These are phyloP conservation scores for Ranitomeya imitator DNA, from an alignment of 2,113 vertebrate species.

Conservation along the genomic window DNA sequence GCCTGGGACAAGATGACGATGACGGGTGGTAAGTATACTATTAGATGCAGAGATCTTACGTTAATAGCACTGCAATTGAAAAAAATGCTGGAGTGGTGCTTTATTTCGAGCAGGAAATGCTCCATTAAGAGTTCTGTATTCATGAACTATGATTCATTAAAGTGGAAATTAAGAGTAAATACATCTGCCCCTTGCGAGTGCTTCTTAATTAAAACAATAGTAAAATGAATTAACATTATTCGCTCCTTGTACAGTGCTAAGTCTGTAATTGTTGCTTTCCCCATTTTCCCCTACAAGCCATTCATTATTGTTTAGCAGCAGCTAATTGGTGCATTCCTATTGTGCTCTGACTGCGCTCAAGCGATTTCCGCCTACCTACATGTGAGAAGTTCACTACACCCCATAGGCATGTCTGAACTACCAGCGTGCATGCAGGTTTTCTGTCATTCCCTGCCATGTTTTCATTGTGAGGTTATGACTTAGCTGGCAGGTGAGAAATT, in stretches of 20 bases:
- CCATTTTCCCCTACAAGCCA: neutral
- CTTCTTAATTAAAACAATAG: neutral
- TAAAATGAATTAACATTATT: neutral
- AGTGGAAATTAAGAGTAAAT: neutral
- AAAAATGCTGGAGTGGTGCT: too few relatives aligned
- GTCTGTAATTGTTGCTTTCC: neutral
- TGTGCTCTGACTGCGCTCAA: neutral
- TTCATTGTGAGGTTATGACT: slow-evolving; percentile 15
- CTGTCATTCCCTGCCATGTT: neutral
- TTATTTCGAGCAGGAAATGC: neutral
- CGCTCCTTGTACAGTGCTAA: neutral
- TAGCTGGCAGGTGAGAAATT: slow-evolving; percentile 11
- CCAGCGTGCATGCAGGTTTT: neutral
- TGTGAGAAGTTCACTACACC: slow-evolving; percentile 18
- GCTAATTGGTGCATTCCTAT: slow-evolving; percentile 13
- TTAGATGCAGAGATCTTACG: too few relatives aligned
- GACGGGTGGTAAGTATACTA: too few relatives aligned
- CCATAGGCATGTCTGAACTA: slow-evolving; percentile 2
- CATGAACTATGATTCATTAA: neutral
- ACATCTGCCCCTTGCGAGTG: neutral
- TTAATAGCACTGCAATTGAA: too few relatives aligned
- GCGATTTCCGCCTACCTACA: slow-evolving; percentile 14
- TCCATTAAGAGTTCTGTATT: neutral
- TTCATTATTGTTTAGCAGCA: slow-evolving; percentile 16
- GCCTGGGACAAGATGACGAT: too few relatives aligned